phyloP scores from a whole-genome alignment of 2,888 invertebrate genomes.

The Zhuqinia jingwanae region DNA sequence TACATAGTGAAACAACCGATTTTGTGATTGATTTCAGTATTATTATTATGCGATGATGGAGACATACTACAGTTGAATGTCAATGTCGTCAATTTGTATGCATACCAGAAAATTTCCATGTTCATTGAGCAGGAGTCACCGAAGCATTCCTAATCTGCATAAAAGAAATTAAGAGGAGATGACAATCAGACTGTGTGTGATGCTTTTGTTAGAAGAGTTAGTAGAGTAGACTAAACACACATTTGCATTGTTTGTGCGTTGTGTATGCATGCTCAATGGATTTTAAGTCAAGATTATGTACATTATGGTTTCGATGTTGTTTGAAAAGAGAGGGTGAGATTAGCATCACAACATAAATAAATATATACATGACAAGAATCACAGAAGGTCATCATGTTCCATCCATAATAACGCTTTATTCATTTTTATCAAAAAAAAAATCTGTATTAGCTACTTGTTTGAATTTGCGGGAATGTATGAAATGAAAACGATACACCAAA shows the following conservation, averaged over 20 bases:
- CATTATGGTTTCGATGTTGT: slow-evolving; percentile 17
- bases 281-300: slow-evolving; percentile 56
- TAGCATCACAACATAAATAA: slow-evolving; percentile 21
- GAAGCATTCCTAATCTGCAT: slow-evolving; percentile 35
- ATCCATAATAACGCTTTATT: neutral
- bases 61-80: neutral
- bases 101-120: slow-evolving; percentile 27
- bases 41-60: too few relatives aligned
- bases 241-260: too few relatives aligned
- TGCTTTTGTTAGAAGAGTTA: slow-evolving; percentile 3
- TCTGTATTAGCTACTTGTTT: neutral
- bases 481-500: neutral
- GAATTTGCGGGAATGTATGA: neutral
- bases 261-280: slow-evolving; percentile 19
- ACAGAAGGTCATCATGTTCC: slow-evolving; percentile 1
- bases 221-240: too few relatives aligned
- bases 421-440: neutral
- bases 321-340: neutral
- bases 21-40: slow-evolving; percentile 7
- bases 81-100: neutral
- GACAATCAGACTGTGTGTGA: slow-evolving; percentile 24
- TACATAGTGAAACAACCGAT: neutral
- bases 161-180: slow-evolving; percentile 47
- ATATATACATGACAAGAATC: slow-evolving; percentile 27
- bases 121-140: neutral